These are phyloP conservation scores for Lasioglossum malachurum DNA, from an alignment of 2,888 invertebrate species.

Conservation along the genomic window DNA sequence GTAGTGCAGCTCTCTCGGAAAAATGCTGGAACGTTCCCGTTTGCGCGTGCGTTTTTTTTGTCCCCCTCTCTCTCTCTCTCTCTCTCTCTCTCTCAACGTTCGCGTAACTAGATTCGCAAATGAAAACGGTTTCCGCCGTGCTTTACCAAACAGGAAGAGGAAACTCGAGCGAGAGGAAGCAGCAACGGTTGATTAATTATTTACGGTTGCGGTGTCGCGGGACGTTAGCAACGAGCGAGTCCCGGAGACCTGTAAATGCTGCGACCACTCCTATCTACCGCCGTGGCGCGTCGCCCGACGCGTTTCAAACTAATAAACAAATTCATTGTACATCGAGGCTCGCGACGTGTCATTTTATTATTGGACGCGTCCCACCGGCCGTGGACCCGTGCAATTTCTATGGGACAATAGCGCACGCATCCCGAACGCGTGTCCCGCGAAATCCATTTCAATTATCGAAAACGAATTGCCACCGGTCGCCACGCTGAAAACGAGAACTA, in stretches of 20 bases:
- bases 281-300: background rate
- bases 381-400: background rate
- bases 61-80: background rate
- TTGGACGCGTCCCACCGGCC: slow-evolving; percentile 17
- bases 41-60: background rate
- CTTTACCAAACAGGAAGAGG: background rate
- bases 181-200: background rate
- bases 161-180: background rate
- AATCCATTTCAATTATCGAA: slow-evolving; percentile 47
- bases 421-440: background rate
- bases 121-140: background rate
- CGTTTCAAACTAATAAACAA: background rate
- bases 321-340: background rate
- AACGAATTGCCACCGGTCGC: slow-evolving; percentile 16
- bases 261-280: background rate
- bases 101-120: slow-evolving; percentile 5
- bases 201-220: background rate
- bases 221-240: background rate
- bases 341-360: slow-evolving; percentile 15
- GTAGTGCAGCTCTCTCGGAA: background rate
- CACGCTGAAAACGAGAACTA: background rate
- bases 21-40: background rate
- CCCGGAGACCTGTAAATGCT: background rate
- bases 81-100: background rate
- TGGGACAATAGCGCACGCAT: background rate